These are phyloP conservation scores for Hephaestus fuliginosus DNA, from an alignment of 2,797 vertebrate genomes.

Conservation along the genomic window DNA sequence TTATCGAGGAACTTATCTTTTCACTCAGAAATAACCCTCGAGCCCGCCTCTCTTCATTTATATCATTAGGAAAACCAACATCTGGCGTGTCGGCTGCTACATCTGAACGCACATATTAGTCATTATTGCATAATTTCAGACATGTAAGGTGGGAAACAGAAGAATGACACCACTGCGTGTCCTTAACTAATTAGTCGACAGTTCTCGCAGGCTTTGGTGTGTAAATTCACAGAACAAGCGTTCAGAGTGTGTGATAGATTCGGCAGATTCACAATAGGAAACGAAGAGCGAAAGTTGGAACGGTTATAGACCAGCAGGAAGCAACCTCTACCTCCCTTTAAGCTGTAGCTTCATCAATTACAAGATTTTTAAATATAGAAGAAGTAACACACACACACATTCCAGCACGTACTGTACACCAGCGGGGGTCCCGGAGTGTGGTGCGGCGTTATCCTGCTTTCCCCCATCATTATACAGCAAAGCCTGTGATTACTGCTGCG, in stretches of 20 bases:
- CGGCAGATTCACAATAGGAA: slow-evolving; percentile 49
- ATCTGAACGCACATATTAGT: not conserved
- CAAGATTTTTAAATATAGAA: slow-evolving; percentile 47
- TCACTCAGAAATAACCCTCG: not conserved
- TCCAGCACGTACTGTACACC: slow-evolving; percentile 1
- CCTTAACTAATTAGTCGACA: slow-evolving; percentile 7
- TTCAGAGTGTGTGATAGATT: slow-evolving; percentile 48
- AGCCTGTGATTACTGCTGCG: slow-evolving; percentile 60
- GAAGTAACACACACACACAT: not conserved
- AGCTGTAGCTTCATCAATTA: slow-evolving; percentile 3
- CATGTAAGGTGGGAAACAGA: not conserved
- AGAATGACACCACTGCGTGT: not conserved
- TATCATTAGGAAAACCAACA: slow-evolving; percentile 5
- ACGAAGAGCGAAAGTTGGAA: not conserved
- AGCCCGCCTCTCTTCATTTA: not conserved
- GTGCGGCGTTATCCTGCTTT: slow-evolving; percentile 33
- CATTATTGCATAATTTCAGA: slow-evolving; percentile 18
- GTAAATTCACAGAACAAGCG: slow-evolving; percentile 50
- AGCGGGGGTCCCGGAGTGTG: slow-evolving; percentile 41
- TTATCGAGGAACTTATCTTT: not conserved
- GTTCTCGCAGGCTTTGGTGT: slow-evolving; percentile 18
- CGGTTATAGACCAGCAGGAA: not conserved
- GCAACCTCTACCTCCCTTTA: slow-evolving; percentile 1
- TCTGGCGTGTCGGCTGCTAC: not conserved
- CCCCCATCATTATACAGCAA: slow-evolving; percentile 48